A percentile compares a stretch with the other conserved stretches of the same genome.
Conservation (phyloP, 2,797 vertebrate genomes). For the Arremon brunneinucha region DNA sequence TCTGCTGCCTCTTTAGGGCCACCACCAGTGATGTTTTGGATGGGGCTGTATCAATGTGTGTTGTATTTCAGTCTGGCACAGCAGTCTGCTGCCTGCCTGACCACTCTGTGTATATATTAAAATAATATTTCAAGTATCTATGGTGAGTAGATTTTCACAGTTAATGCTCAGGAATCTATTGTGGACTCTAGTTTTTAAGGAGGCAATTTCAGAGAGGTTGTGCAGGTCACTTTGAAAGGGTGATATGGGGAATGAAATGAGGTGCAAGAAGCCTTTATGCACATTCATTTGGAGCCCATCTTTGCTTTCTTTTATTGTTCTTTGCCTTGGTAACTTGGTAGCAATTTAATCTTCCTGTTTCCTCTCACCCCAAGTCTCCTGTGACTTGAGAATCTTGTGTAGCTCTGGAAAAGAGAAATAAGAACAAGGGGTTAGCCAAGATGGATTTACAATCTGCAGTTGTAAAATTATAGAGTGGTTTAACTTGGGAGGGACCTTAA, state of each 20-base stretch:
- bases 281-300: background rate
- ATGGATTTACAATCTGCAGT: background rate
- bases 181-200: background rate
- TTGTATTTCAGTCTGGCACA: background rate
- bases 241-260: background rate
- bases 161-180: background rate
- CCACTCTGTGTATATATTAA: background rate
- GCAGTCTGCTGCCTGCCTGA: background rate
- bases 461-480: background rate
- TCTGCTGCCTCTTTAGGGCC: background rate
- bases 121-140: background rate
- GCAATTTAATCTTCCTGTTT: background rate
- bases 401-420: background rate
- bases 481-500: background rate
- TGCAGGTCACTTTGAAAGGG: background rate
- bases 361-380: background rate
- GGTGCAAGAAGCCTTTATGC: background rate
- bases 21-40: rapidly evolving
- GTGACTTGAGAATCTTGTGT: background rate
- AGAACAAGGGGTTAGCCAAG: background rate
- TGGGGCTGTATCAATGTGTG: background rate
- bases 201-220: background rate
- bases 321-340: background rate
- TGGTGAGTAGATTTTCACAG: background rate
- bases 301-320: background rate